phyloP scores from a whole-genome alignment of 2,113 vertebrate species.

The Hippocampus guttulatus region DNA sequence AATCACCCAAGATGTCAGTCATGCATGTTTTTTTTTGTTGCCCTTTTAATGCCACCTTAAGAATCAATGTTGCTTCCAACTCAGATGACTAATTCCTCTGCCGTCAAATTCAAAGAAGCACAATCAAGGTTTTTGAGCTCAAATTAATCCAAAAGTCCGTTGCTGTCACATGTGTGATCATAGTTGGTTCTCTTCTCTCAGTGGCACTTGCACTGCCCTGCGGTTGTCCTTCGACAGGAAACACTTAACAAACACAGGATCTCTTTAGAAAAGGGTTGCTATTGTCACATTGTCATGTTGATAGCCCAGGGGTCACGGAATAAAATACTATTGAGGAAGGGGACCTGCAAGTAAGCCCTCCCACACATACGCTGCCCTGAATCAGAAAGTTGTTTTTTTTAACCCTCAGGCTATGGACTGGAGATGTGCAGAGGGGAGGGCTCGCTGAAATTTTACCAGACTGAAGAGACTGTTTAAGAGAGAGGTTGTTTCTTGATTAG shows the following conservation, averaged over 20 bases:
- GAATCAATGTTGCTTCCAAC: neutral
- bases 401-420: neutral
- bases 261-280: conserved; percentile 5
- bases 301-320: neutral
- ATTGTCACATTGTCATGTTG: conserved; percentile 14
- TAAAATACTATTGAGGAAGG: conserved; percentile 5
- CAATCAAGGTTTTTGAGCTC: neutral
- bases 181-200: neutral
- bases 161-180: neutral
- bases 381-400: neutral
- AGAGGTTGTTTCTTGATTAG: neutral
- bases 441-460: neutral
- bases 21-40: too few species aligned
- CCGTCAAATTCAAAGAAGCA: neutral
- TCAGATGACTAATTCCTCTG: neutral
- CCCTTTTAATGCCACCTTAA: too few species aligned
- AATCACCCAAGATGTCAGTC: too few species aligned
- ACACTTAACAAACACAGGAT: conserved; percentile 6
- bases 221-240: conserved; percentile 1
- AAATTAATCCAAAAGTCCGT: neutral
- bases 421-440: neutral
- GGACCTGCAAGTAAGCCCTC: neutral
- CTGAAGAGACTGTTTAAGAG: neutral
- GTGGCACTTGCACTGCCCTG: neutral
- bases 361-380: neutral